A percentile compares a stretch with the other conserved stretches of the same genome.
Evolutionary conservation across 2,113 vertebrate species (phyloP).

Genomic region (Myotis brandtii): DNA sequence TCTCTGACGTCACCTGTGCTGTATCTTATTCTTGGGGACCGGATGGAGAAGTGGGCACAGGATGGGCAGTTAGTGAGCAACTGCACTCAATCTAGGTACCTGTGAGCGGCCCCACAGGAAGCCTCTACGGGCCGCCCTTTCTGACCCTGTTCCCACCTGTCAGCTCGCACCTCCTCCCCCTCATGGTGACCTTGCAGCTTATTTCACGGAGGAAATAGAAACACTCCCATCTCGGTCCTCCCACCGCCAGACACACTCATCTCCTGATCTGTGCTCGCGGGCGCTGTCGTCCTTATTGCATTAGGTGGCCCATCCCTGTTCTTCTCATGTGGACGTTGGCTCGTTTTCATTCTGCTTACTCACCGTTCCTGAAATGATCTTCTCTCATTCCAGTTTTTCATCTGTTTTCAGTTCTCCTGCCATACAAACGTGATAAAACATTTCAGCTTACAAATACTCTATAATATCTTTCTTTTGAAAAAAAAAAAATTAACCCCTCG

Average conservation of each 20-base stretch:
- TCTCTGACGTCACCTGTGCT: not conserved
- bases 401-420: not conserved
- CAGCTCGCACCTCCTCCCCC: not conserved
- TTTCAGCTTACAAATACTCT: not conserved
- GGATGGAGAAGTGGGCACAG: not conserved
- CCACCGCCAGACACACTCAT: not conserved
- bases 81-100: not conserved
- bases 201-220: not conserved
- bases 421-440: not conserved
- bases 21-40: not conserved
- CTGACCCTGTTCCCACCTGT: not conserved
- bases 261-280: not conserved
- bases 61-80: not conserved
- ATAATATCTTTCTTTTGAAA: not conserved
- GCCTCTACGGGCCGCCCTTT: not conserved
- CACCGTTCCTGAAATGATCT: not conserved
- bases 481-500: not conserved
- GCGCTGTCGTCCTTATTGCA: not conserved
- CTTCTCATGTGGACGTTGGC: rapidly evolving
- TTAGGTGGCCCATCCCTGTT: not conserved
- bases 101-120: not conserved
- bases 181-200: not conserved
- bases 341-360: not conserved
- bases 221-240: not conserved
- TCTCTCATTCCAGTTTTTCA: not conserved